Evolutionary conservation across 64 coral and sea anemone species (phyloP).

Genomic region (Orbicella faveolata): DNA sequence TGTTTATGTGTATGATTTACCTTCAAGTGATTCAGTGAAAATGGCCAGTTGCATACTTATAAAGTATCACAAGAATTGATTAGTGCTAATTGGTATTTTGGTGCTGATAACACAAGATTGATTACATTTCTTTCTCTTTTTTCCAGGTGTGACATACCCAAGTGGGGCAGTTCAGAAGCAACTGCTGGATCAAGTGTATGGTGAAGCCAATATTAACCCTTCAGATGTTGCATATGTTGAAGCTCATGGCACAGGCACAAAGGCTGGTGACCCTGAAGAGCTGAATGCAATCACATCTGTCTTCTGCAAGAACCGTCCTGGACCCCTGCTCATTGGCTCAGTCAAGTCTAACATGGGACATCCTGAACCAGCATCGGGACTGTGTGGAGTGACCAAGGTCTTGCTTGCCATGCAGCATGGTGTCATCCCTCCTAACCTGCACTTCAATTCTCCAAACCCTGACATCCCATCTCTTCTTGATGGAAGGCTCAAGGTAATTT

Average conservation of each 20-base stretch:
- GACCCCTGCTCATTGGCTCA: constrained; percentile 73
- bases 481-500: constrained; percentile 72
- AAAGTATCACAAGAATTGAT: too few relatives aligned
- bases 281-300: constrained; percentile 70
- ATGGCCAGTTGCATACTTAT: too few relatives aligned
- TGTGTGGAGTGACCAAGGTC: constrained; percentile 77
- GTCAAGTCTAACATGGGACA: constrained; percentile 92
- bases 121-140: background rate
- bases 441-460: constrained; percentile 74
- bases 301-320: constrained; percentile 54
- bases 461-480: constrained; percentile 73
- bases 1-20: too few relatives aligned
- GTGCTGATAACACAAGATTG: too few relatives aligned
- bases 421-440: constrained; percentile 67
- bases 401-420: constrained; percentile 84
- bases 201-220: constrained; percentile 77
- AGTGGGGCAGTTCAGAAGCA: constrained; percentile 83
- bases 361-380: constrained; percentile 76
- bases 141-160: constrained; percentile 80
- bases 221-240: constrained; percentile 73
- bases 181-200: constrained; percentile 75
- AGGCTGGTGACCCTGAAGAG: constrained; percentile 84
- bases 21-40: too few relatives aligned
- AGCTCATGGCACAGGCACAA: constrained; percentile 85
- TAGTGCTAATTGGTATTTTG: background rate